phyloP scores from a whole-genome alignment of 2,113 vertebrate genomes.

The Gallinago media region DNA sequence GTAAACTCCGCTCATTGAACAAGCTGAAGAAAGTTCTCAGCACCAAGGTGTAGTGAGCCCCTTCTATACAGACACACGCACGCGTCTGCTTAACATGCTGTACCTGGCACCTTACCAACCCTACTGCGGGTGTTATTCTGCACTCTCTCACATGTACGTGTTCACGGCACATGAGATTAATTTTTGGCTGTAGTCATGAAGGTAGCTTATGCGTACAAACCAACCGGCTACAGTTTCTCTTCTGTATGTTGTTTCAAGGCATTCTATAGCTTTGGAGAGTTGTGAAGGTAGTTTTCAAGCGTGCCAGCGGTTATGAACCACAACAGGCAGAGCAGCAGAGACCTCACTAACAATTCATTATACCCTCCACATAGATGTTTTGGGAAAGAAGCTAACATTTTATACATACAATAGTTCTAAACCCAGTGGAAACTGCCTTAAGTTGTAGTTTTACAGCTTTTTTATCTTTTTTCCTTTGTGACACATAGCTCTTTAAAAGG shows the following conservation, averaged over 20 bases:
- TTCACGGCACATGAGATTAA: rapidly evolving
- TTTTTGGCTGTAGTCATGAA: rapidly evolving
- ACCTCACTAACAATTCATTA: neutral
- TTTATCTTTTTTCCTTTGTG: neutral
- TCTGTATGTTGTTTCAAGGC: neutral
- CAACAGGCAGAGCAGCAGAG: neutral
- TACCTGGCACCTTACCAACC: rapidly evolving
- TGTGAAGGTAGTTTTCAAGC: rapidly evolving
- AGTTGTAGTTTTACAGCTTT: neutral
- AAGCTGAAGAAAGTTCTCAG: neutral
- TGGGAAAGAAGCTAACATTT: neutral
- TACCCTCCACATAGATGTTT: neutral
- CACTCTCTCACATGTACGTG: rapidly evolving
- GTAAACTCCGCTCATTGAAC: neutral
- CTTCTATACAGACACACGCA: rapidly evolving
- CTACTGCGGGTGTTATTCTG: rapidly evolving
- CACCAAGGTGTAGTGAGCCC: neutral
- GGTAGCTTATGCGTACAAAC: neutral
- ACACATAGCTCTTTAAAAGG: neutral
- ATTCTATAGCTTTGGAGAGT: rapidly evolving
- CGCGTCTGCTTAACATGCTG: rapidly evolving
- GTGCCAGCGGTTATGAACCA: rapidly evolving
- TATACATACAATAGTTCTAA: neutral
- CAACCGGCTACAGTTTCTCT: neutral
- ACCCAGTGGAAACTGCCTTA: neutral